phyloP scores from a whole-genome alignment of 2,113 vertebrate genomes.

The Poecilia latipinna region DNA sequence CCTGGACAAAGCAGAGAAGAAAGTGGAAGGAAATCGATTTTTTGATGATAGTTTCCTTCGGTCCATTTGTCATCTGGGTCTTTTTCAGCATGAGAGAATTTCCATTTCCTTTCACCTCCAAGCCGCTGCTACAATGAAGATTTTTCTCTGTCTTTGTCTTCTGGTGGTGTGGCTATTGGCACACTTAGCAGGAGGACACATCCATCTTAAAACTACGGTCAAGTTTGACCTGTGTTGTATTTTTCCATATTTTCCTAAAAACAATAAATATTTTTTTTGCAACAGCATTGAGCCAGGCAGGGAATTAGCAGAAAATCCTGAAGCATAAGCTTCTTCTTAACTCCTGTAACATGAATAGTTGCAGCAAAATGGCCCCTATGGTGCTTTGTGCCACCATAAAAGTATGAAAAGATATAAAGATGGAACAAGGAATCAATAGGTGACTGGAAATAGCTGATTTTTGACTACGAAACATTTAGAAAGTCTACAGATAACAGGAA shows the following conservation, averaged over 20 bases:
- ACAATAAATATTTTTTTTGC: slow-evolving; percentile 5
- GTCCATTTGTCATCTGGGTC: slow-evolving; percentile 64
- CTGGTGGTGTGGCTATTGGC: slow-evolving; percentile 37
- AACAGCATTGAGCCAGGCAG: not conserved
- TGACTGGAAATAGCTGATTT: not conserved
- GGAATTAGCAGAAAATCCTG: not conserved
- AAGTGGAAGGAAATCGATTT: slow-evolving; percentile 43
- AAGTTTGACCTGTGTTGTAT: slow-evolving; percentile 22
- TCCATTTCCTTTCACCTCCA: slow-evolving; percentile 59
- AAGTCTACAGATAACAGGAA: not conserved
- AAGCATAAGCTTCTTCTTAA: not conserved
- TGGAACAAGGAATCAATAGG: not conserved
- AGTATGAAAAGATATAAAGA: not conserved
- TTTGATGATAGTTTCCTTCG: slow-evolving; percentile 37
- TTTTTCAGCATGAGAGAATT: slow-evolving; percentile 52
- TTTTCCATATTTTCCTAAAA: slow-evolving; percentile 23
- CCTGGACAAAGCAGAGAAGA: slow-evolving; percentile 36
- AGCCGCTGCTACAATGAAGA: slow-evolving; percentile 60
- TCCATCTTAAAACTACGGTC: slow-evolving; percentile 41
- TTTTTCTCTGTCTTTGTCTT: slow-evolving; percentile 61
- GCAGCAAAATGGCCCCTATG: too few relatives aligned
- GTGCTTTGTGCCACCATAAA: not conserved
- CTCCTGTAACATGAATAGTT: not conserved
- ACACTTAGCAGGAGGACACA: slow-evolving; percentile 35
- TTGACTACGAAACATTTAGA: not conserved